These are phyloP conservation scores for Sylvilagus floridanus DNA, from an alignment of 2,797 vertebrate species.

Conservation along the genomic window DNA sequence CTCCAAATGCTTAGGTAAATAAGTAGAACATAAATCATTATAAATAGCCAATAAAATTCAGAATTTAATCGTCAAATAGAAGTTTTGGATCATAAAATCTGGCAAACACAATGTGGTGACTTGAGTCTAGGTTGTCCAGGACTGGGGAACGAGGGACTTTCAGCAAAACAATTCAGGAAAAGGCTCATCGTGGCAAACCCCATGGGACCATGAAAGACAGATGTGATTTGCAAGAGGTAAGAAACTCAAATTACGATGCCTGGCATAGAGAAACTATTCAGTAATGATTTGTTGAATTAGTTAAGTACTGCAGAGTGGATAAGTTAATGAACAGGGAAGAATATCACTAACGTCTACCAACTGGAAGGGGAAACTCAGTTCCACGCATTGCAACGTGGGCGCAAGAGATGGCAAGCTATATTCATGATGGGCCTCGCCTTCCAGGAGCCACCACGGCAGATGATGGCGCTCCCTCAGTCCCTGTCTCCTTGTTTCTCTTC, in stretches of 20 bases:
- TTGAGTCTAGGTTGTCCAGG: background rate
- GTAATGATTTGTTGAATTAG: slow-evolving; percentile 41
- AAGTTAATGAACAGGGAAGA: slow-evolving; percentile 1
- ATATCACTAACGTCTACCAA: background rate
- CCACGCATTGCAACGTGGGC: background rate
- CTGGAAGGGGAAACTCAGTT: background rate
- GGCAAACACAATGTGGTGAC: slow-evolving; percentile 33
- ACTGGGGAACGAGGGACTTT: background rate
- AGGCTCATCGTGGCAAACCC: slow-evolving; percentile 37
- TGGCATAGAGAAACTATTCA: background rate
- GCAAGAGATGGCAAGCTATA: background rate
- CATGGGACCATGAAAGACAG: background rate
- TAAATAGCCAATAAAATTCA: slow-evolving; percentile 78
- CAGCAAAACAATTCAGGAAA: slow-evolving; percentile 14
- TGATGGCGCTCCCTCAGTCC: background rate
- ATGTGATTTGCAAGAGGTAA: background rate
- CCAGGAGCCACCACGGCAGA: background rate
- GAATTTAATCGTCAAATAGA: slow-evolving; percentile 73
- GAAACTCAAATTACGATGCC: background rate
- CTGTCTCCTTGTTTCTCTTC: background rate
- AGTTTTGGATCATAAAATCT: slow-evolving; percentile 71
- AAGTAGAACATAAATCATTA: slow-evolving; percentile 76
- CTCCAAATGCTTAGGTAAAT: slow-evolving; percentile 73
- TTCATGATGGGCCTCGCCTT: background rate
- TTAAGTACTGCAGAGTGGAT: background rate